Evolutionary conservation across 2,113 vertebrate species (phyloP).

Genomic region (Ceuthmochares aereus): DNA sequence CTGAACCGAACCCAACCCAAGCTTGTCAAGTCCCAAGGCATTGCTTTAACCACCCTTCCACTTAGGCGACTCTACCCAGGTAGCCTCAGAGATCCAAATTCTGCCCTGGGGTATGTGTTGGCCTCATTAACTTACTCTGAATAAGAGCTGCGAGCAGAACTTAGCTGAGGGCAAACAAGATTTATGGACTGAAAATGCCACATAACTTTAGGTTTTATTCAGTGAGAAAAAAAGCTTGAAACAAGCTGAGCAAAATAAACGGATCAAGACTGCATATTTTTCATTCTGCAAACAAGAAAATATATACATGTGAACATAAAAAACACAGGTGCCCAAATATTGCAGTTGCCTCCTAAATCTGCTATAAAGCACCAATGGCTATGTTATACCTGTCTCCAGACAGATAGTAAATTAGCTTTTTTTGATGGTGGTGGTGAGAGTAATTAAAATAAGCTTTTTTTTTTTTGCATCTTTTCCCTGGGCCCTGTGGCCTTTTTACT

Average conservation of each 20-base stretch:
- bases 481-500: neutral
- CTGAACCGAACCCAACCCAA: neutral
- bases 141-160: slow-evolving; percentile 8
- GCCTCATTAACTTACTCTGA: slow-evolving; percentile 26
- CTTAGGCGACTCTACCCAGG: neutral
- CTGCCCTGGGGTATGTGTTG: neutral
- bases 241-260: neutral
- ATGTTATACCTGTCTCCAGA: neutral
- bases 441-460: neutral
- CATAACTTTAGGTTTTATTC: slow-evolving; percentile 43
- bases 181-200: slow-evolving; percentile 64
- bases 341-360: slow-evolving; percentile 5
- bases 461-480: neutral
- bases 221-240: neutral
- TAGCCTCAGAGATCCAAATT: neutral
- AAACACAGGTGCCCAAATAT: slow-evolving; percentile 36
- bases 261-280: slow-evolving; percentile 30
- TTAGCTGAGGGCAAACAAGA: slow-evolving; percentile 9
- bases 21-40: neutral
- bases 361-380: neutral
- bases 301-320: slow-evolving; percentile 45
- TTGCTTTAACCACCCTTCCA: neutral
- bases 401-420: neutral
- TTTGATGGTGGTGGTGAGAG: neutral
- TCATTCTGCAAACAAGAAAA: slow-evolving; percentile 56